A percentile compares a stretch with the other conserved stretches of the same genome.
Conservation (phyloP, 1,140 invertebrate species). For the Tetramorium parvispinum region DNA sequence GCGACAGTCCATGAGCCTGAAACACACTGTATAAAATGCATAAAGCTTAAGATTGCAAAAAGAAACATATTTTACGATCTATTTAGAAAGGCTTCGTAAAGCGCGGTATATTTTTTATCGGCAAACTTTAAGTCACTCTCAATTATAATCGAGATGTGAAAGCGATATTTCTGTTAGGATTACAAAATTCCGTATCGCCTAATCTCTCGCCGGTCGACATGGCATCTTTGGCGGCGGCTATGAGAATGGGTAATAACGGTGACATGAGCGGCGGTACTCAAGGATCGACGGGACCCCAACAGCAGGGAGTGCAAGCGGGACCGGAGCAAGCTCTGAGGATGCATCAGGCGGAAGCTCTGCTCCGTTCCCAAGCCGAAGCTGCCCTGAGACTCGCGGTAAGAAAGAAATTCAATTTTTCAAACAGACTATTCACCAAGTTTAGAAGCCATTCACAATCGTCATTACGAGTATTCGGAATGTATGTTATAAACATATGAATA, state of each 20-base stretch:
- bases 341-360: constrained; percentile 91
- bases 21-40: background rate
- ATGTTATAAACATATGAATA: background rate
- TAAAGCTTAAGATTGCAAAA: constrained; percentile 1
- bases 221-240: constrained; percentile 92
- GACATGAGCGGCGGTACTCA: constrained; percentile 85
- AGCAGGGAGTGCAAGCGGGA: constrained; percentile 87
- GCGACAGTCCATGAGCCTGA: background rate
- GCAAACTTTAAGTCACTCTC: background rate
- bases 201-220: constrained; percentile 89
- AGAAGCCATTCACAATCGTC: background rate
- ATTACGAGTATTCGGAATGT: background rate
- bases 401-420: background rate
- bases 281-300: constrained; percentile 86
- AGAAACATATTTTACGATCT: background rate
- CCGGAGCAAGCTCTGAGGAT: constrained; percentile 91
- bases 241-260: constrained; percentile 90
- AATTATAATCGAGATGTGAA: background rate
- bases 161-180: constrained; percentile 73
- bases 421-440: background rate
- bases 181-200: constrained; percentile 85
- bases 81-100: background rate
- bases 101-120: background rate
- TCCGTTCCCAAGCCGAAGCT: constrained; percentile 93
- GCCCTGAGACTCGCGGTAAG: constrained; percentile 92